Conservation (phyloP, 2,113 vertebrate genomes). For the Colinus virginianus region DNA sequence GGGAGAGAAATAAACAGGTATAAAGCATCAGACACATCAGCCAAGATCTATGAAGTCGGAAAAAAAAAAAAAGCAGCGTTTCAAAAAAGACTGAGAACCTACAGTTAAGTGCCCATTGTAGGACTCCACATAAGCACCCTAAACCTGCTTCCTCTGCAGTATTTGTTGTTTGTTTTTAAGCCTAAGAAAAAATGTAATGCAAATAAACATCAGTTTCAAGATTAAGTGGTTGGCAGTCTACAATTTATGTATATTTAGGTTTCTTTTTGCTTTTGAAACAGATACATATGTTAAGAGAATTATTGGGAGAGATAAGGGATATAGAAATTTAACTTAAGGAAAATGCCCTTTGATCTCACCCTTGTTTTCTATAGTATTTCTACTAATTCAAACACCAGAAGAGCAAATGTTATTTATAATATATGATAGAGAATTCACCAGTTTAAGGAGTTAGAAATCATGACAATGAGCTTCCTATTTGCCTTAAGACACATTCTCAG, state of each 20-base stretch:
- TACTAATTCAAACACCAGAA: neutral
- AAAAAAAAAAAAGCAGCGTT: neutral
- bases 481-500: neutral
- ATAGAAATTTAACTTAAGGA: neutral
- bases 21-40: neutral
- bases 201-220: neutral
- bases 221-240: neutral
- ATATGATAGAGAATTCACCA: neutral
- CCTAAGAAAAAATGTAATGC: neutral
- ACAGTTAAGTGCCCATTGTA: neutral
- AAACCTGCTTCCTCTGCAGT: neutral
- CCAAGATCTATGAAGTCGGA: neutral
- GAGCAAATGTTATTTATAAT: rapidly evolving
- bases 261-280: neutral
- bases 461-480: neutral
- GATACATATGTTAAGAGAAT: neutral
- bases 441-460: neutral
- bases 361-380: neutral
- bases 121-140: neutral
- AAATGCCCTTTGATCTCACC: neutral
- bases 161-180: neutral
- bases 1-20: neutral
- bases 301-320: neutral
- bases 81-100: neutral
- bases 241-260: neutral